Evolutionary conservation across 2,888 invertebrate species (phyloP), one percentile per base, ranked within the genome.

Genomic region (Ferdinandea cuprea): DNA sequence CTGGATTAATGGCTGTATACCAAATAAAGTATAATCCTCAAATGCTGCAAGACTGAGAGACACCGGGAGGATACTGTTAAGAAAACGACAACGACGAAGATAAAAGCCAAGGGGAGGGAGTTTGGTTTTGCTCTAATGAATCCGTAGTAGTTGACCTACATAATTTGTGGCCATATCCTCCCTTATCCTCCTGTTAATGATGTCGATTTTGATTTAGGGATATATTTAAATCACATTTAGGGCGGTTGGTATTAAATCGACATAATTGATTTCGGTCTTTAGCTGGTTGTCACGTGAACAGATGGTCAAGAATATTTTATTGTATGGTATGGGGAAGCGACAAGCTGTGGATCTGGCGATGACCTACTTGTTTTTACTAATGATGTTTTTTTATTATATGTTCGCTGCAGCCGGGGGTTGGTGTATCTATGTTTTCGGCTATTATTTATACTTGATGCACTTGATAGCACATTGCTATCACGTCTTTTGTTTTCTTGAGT

Each of bases 231-330:
- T 59, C 71, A 46, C 44, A 52, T 46, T 28, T 19, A 42, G 66
- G 50, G 15, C 44, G 58, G 48, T 17, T 71, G 25, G n/a, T 17
- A 25, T 40, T 65, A 25, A 48, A 72, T 79, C 65, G 66, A 65
- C 42, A 54, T 69, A 80, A 80, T 76, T 68, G 80, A 80, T 80
- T 80, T 80, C 68, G 61, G 63, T 54, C 56, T 50, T 61, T 59
- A 9, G 42, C 40, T 56, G 52, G 37, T 76, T 54, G 25, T 25
- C 25, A 25, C 25, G 25, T 25, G 25, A 25, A 5, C 58, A 52
- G 71, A 77, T 61, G 63, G 56, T 4, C 13, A 30, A 37, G 7
- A 48, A 63, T 35, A 19, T n/a, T n/a, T n/a, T 11, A 30, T 15
- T 9, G 13, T 13, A 19, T 9, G 19, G 13, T 7, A 40, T 13